Evolutionary conservation across 2,113 vertebrate genomes (phyloP).

Genomic region (Meles meles): DNA sequence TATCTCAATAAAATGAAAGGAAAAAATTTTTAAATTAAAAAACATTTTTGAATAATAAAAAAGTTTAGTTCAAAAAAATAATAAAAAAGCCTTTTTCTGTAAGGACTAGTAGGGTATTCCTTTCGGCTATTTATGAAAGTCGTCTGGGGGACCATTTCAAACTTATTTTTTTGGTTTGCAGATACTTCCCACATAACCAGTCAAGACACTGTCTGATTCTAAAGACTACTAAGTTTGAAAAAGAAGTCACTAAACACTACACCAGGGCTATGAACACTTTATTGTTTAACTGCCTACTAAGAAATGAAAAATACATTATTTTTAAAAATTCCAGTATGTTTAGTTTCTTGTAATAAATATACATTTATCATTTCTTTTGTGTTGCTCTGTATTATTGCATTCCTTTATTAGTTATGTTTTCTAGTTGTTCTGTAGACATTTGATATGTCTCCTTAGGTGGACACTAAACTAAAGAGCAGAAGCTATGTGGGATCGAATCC

Average conservation of each 20-base stretch:
- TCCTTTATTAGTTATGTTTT: background rate
- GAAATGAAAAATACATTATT: background rate
- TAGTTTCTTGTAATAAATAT: background rate
- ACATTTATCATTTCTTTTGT: background rate
- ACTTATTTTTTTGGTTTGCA: background rate
- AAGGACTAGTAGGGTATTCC: background rate
- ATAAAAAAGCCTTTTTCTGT: background rate
- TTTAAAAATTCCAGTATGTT: background rate
- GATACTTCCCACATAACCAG: background rate
- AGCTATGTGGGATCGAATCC: background rate
- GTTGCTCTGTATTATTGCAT: background rate
- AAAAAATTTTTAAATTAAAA: background rate
- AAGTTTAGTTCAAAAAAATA: background rate
- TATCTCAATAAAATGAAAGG: background rate
- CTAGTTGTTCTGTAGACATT: background rate
- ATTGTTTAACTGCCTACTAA: background rate
- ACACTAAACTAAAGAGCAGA: background rate
- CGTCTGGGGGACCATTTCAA: background rate
- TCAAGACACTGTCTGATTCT: background rate
- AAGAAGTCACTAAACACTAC: background rate
- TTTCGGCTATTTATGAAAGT: background rate
- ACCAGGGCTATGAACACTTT: background rate
- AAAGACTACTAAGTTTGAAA: slow-evolving; percentile 13
- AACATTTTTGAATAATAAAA: background rate
- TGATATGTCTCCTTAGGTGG: background rate